Conservation (phyloP, 2,797 vertebrate genomes). For the Acanthis flammea region DNA sequence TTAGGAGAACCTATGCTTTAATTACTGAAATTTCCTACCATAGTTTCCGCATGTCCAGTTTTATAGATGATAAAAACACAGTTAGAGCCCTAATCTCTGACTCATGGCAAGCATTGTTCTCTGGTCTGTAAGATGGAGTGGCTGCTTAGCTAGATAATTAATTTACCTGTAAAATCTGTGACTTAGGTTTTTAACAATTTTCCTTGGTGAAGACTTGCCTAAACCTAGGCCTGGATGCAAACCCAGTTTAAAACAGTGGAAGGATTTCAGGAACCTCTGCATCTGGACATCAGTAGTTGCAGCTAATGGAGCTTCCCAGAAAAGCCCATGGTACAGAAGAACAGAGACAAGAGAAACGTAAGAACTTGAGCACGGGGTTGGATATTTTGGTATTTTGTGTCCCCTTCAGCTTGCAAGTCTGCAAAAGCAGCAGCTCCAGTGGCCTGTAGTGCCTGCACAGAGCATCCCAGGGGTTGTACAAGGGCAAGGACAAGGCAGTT, state of each 20-base stretch:
- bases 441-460: background rate
- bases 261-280: slow-evolving; percentile 21
- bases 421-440: background rate
- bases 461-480: background rate
- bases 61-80: slow-evolving; percentile 62
- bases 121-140: background rate
- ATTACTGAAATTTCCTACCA: slow-evolving; percentile 63
- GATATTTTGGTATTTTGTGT: background rate
- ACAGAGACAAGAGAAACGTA: background rate
- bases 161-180: slow-evolving; percentile 29
- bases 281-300: slow-evolving; percentile 1
- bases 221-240: background rate
- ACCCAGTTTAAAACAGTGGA: background rate
- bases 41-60: slow-evolving; percentile 54
- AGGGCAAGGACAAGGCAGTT: background rate
- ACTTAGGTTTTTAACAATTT: slow-evolving; percentile 28
- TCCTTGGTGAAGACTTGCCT: slow-evolving; percentile 17
- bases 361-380: background rate
- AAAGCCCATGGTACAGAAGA: background rate
- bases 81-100: slow-evolving; percentile 31
- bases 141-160: slow-evolving; percentile 41
- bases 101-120: slow-evolving; percentile 46
- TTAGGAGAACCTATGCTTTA: slow-evolving; percentile 60
- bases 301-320: background rate
- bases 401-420: background rate